These are phyloP conservation scores for Atta cephalotes DNA, from an alignment of 1,140 invertebrate species.

Conservation along the genomic window DNA sequence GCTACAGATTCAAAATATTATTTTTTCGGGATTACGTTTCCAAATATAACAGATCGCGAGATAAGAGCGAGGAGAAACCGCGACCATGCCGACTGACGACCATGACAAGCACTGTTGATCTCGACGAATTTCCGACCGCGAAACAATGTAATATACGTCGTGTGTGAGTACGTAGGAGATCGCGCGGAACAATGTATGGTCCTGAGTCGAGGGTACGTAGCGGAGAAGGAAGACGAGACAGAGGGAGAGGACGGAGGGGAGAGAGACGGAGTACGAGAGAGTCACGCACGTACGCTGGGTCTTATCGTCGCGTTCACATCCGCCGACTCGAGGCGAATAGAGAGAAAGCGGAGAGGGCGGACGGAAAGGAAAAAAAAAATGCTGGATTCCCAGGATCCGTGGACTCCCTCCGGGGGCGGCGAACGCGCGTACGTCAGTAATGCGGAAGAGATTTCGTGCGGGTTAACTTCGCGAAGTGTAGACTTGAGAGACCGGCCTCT, in stretches of 20 bases:
- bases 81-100: not conserved
- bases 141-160: slow-evolving; percentile 74
- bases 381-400: slow-evolving; percentile 79
- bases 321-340: slow-evolving; percentile 79
- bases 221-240: slow-evolving; percentile 61
- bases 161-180: slow-evolving; percentile 74
- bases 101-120: slow-evolving; percentile 49
- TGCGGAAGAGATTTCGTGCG: slow-evolving; percentile 74
- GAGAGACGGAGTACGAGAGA: slow-evolving; percentile 66
- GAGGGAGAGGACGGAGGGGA: slow-evolving; percentile 46
- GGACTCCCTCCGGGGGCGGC: slow-evolving; percentile 68
- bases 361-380: slow-evolving; percentile 74
- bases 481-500: slow-evolving; percentile 26
- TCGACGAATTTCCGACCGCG: slow-evolving; percentile 62
- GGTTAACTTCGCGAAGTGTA: slow-evolving; percentile 45
- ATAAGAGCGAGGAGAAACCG: slow-evolving; percentile 29
- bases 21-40: slow-evolving; percentile 18
- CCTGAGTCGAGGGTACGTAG: slow-evolving; percentile 27
- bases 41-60: slow-evolving; percentile 44
- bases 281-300: slow-evolving; percentile 80
- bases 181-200: slow-evolving; percentile 72
- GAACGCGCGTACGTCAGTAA: slow-evolving; percentile 66
- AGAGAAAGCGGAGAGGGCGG: slow-evolving; percentile 77
- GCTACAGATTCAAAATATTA: slow-evolving; percentile 15
- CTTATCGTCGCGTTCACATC: slow-evolving; percentile 83